Conservation (phyloP, 2,797 vertebrate species). For the Enteromius radiatus region DNA sequence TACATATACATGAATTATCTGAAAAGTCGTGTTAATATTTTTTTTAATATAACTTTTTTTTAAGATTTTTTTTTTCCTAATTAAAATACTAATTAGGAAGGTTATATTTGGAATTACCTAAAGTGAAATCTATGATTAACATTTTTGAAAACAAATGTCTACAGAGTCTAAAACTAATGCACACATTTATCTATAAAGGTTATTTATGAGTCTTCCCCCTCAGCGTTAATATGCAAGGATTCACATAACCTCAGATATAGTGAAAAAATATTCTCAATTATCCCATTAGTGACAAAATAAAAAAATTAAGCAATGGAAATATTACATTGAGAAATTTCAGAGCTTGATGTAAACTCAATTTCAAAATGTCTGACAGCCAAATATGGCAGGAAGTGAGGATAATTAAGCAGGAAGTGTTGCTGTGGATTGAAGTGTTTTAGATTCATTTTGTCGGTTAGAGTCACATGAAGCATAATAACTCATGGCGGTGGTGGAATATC, state of each 20-base stretch:
- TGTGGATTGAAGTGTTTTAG: not conserved
- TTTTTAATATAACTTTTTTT: too few relatives aligned
- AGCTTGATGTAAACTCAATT: constrained; percentile 25
- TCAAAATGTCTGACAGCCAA: constrained; percentile 1
- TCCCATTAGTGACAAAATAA: not conserved
- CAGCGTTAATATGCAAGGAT: not conserved
- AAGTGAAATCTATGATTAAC: not conserved
- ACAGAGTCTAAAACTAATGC: not conserved
- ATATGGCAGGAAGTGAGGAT: constrained; percentile 8
- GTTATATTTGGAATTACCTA: not conserved
- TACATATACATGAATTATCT: not conserved
- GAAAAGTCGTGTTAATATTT: not conserved
- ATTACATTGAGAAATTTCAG: not conserved
- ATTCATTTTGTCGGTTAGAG: constrained; percentile 32
- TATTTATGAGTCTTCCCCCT: not conserved
- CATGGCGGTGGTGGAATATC: constrained; percentile 33
- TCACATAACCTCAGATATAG: not conserved
- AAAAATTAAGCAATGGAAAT: constrained; percentile 7
- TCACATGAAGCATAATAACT: constrained; percentile 24
- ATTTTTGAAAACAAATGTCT: not conserved
- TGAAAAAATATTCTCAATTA: not conserved
- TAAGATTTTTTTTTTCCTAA: not conserved
- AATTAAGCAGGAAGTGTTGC: constrained; percentile 11
- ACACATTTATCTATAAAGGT: not conserved
- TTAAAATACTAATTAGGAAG: not conserved